Evolutionary conservation across 2,797 vertebrate genomes (phyloP), one percentile per base, ranked within the genome.

Genomic region (Paguma larvata): DNA sequence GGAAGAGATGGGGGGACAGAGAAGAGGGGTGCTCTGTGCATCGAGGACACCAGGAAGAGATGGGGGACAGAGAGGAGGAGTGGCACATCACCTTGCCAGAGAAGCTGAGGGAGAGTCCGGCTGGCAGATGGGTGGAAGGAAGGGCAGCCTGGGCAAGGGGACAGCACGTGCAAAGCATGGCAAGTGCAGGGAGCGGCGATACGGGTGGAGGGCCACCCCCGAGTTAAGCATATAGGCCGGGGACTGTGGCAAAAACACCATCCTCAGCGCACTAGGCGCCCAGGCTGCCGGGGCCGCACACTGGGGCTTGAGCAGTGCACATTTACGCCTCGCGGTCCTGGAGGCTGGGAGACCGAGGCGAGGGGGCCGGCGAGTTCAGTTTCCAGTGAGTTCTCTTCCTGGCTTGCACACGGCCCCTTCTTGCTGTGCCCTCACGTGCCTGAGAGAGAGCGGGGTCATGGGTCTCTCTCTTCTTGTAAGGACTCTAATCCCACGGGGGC

Each of bases 231-330:
- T 14, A 19, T 15, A 51, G 14, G 9, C 25, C 21, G 12, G 53
- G 65, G 13, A 41, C 25, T 1, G 0, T 6, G 23, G 67, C 30
- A 13, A 48, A 90, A 80, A n/a, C 4, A 56, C 12, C 53, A 70
- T 53, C 41, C 80, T 46, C 27, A 1, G 25, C 8, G 10, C 41
- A 1, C n/a, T 41, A n/a, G 53, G 19, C 53, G 53, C 27, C 44
- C 7, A 0, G 15, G 46, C 53, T 44, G 8, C n/a, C 38, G 38
- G 38, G 5, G 10, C 56, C 21, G 6, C 11, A n/a, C 19, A 3
- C 63, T 72, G 6, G 10, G 32, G 51, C 14, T 0, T 80, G 62
- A 18, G 21, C 30, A 10, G 15, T 7, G 14, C 65, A 12, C 59
- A 48, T 62, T 51, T 62, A 13, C 38, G 63, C 63, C 14, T 80